A percentile compares a stretch with the other conserved stretches of the same genome.
Conservation (phyloP, 2,888 invertebrate species). For the Drosophila yooni region DNA sequence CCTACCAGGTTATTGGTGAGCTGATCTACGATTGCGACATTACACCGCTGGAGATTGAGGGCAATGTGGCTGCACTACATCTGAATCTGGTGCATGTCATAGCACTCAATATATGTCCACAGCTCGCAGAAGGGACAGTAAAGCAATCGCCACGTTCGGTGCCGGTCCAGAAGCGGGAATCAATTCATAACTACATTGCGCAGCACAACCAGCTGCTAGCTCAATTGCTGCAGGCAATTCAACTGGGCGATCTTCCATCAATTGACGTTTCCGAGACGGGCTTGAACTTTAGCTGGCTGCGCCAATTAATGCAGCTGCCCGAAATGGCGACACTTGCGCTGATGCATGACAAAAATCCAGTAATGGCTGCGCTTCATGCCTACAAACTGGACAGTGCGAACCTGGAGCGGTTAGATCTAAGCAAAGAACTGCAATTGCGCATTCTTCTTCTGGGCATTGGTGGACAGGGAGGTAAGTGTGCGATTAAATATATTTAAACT, state of each 20-base stretch:
- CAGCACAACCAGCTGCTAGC: constrained; percentile 82
- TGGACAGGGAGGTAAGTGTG: constrained; percentile 63
- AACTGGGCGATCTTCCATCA: constrained; percentile 35
- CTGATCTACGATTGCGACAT: constrained; percentile 89
- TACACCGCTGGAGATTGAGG: constrained; percentile 89
- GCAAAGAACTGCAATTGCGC: constrained; percentile 56
- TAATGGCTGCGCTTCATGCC: constrained; percentile 76
- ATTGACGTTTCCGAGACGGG: constrained; percentile 10
- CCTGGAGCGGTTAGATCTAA: constrained; percentile 52
- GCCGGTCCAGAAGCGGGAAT: constrained; percentile 73
- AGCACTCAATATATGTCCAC: constrained; percentile 90
- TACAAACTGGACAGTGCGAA: constrained; percentile 68
- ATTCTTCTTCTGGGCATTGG: constrained; percentile 64
- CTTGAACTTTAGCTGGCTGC: constrained; percentile 69
- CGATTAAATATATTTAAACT: not conserved
- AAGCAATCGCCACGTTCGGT: constrained; percentile 38
- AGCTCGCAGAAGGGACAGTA: constrained; percentile 53
- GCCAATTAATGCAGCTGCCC: constrained; percentile 64
- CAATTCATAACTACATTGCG: constrained; percentile 81
- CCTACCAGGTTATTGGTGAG: constrained; percentile 88
- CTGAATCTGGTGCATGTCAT: constrained; percentile 91
- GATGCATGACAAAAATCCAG: constrained; percentile 69
- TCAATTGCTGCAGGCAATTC: constrained; percentile 77
- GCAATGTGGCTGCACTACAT: constrained; percentile 89
- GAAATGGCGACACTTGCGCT: constrained; percentile 65